Evolutionary conservation across 1,140 invertebrate genomes (phyloP).

Genomic region (Nixonia krombeini): DNA sequence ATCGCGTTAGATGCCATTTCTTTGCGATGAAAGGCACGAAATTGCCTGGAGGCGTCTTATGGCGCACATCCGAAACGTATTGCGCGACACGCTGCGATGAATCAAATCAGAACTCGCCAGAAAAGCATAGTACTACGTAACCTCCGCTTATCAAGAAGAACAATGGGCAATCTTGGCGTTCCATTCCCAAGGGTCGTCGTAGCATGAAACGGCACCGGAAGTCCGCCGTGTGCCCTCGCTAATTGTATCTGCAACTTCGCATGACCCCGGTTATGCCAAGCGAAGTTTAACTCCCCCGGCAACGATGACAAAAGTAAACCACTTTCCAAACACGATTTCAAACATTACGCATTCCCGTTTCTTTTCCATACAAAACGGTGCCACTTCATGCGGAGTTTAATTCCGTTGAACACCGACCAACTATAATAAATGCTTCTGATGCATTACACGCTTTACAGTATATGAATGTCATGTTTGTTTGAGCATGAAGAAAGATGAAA

Average conservation of each 20-base stretch:
- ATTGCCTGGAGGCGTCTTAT: not conserved
- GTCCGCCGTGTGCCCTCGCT: conserved; percentile 65
- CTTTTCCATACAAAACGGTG: no score
- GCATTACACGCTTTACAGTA: no score
- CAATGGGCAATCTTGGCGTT: conserved; percentile 65
- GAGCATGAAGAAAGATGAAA: no score
- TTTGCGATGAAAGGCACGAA: not conserved
- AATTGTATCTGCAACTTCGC: conserved; percentile 65
- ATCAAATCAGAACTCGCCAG: conserved; percentile 35
- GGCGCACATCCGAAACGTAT: not conserved
- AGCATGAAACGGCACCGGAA: conserved; percentile 67
- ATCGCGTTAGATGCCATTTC: not conserved
- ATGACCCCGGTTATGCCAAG: conserved; percentile 48
- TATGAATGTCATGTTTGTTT: no score
- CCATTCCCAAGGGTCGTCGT: conserved; percentile 63
- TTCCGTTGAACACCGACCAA: no score
- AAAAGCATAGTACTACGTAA: conserved; percentile 43
- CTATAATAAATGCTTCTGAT: no score
- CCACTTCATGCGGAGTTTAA: no score
- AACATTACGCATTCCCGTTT: conserved; percentile 25
- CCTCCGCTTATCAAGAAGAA: conserved; percentile 56
- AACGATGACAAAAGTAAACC: conserved; percentile 27
- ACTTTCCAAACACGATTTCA: conserved; percentile 4
- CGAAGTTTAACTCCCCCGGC: conserved; percentile 36
- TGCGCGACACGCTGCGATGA: conserved; percentile 10